Base-by-base conservation (phyloP, 2,797 vertebrate species). In the Mus caroli region DNA sequence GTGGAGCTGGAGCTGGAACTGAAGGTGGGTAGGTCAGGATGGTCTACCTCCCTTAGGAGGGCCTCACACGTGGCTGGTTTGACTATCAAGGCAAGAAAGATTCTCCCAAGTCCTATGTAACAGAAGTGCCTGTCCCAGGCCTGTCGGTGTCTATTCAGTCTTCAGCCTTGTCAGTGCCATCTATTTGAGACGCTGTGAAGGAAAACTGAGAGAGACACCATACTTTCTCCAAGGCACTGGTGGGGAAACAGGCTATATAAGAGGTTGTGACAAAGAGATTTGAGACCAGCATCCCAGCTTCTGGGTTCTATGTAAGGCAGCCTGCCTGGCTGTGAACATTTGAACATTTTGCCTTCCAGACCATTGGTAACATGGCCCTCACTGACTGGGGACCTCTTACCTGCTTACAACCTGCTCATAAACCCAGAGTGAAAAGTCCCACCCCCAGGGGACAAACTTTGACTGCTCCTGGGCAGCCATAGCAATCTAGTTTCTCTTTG, bases 401-500 rank as follows among this genome's bases (percentile, higher is more conserved):
- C 15, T 46, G 31, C 75, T 85, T 95, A 89, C 60, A 95, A 82
- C 58, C 93, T 71, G 28, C 46, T 54, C 17, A 37, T 28, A 91
- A 95, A 85, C 26, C n/a, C 54, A 88, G 50, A 95, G 46, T n/a
- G 69, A 87, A 8, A 83, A 89, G 46, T 40, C 24, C 22, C 43
- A 43, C 19, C 6, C 62, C 22, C 4, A 92, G 88, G 82, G n/a
- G 26, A 60, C 73, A 62, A 92, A 75, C 40, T 6, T 19, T n/a
- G 26, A 83, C 86, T 58, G 28, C 20, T 77, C 46, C 46, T 43
- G 73, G 52, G n/a, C 40, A 91, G n/a, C 75, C 52, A 14, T 60
- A 46, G 64, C 37, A 92, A 6, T 79, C 78, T 40, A 54, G 2
- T 71, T 83, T 56, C 56, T 94, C 82, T 92, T 94, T 93, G 88